Conservation (phyloP, 2,797 vertebrate genomes). For the Scolopax bukidnonensis region DNA sequence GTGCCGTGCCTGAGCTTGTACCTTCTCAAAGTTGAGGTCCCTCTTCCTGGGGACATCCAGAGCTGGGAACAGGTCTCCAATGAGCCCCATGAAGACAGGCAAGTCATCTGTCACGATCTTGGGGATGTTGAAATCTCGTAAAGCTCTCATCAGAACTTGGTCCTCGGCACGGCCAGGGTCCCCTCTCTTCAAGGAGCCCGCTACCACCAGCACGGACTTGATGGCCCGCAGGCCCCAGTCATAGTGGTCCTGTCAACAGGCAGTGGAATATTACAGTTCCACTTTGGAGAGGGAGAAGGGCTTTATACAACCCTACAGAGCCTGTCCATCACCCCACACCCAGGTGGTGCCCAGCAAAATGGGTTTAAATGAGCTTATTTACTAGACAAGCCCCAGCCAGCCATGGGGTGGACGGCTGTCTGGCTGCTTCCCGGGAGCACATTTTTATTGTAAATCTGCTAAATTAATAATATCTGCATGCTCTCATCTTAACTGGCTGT, state of each 20-base stretch:
- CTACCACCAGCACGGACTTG: slow-evolving; percentile 81
- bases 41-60: slow-evolving; percentile 78
- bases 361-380: background rate
- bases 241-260: slow-evolving; percentile 74
- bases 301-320: background rate
- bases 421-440: background rate
- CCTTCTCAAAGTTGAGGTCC: slow-evolving; percentile 79
- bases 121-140: slow-evolving; percentile 81
- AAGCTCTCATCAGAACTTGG: slow-evolving; percentile 80
- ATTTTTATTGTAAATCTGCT: background rate
- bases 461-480: background rate
- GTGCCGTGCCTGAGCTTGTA: background rate
- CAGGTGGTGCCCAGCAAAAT: background rate
- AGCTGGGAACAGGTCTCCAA: slow-evolving; percentile 80
- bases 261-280: background rate
- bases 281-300: background rate
- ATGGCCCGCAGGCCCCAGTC: slow-evolving; percentile 82
- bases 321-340: rapidly evolving
- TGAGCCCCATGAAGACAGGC: slow-evolving; percentile 81
- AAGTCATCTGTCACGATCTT: slow-evolving; percentile 80
- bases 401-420: background rate
- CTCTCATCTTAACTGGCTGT: background rate
- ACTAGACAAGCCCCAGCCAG: background rate
- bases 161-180: slow-evolving; percentile 75
- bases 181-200: slow-evolving; percentile 78